Evolutionary conservation across 1,140 invertebrate genomes (phyloP).

Genomic region (Drosophila erecta): DNA sequence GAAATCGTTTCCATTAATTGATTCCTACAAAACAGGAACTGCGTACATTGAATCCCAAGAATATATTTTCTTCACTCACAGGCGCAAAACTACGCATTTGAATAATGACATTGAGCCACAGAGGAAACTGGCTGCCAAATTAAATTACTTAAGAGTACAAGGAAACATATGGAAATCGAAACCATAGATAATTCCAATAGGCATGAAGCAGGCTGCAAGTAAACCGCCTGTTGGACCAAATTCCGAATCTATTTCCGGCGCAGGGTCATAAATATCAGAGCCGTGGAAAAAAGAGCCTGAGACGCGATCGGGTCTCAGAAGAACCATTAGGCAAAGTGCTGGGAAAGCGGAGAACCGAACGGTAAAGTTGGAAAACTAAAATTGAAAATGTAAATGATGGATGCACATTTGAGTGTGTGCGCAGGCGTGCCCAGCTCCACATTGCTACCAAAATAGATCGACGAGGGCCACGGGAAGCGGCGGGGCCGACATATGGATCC

Average conservation of each 20-base stretch:
- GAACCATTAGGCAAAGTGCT: constrained; percentile 72
- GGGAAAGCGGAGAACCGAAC: constrained; percentile 45
- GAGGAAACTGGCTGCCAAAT: constrained; percentile 21
- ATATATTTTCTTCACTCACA: neutral
- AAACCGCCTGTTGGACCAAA: constrained; percentile 25
- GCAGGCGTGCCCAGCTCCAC: constrained; percentile 58
- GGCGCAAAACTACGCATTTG: neutral
- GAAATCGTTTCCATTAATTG: no score
- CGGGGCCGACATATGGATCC: constrained; percentile 62
- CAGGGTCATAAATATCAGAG: constrained; percentile 60
- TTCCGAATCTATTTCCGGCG: constrained; percentile 66
- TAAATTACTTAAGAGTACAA: constrained; percentile 24
- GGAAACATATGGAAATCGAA: constrained; percentile 4
- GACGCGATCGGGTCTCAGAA: constrained; percentile 45
- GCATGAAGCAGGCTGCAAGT: constrained; percentile 47
- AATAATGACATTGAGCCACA: constrained; percentile 20
- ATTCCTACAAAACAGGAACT: neutral
- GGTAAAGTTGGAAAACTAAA: constrained; percentile 61
- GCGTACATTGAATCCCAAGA: neutral
- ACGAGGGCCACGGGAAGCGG: neutral
- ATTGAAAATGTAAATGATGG: constrained; percentile 32
- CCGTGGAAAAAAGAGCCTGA: constrained; percentile 32
- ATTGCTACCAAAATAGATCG: constrained; percentile 37
- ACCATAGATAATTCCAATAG: constrained; percentile 69
- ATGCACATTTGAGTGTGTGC: constrained; percentile 35